A percentile compares a stretch with the other conserved stretches of the same genome.
Evolutionary conservation across 2,113 vertebrate species (phyloP).

Genomic region (Prietella phreatophila): DNA sequence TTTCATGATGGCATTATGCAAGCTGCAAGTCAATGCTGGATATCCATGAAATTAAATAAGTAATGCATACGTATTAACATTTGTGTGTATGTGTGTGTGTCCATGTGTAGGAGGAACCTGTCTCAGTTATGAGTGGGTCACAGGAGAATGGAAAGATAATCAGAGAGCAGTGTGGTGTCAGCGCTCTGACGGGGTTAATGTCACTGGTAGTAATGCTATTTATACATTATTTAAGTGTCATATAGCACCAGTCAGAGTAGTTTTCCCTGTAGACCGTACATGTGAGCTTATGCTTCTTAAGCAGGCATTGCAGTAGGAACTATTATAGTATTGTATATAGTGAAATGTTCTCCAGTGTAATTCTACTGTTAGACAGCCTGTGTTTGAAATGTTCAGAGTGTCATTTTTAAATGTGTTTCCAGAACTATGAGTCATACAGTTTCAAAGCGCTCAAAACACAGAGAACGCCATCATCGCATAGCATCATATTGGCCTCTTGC

Average conservation of each 20-base stretch:
- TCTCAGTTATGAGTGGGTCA: slow-evolving; percentile 87
- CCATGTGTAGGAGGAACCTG: slow-evolving; percentile 83
- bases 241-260: background rate
- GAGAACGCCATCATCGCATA: background rate
- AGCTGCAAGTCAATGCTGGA: background rate
- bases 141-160: slow-evolving; percentile 86
- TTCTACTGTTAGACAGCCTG: background rate
- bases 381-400: background rate
- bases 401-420: background rate
- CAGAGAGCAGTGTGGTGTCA: slow-evolving; percentile 90
- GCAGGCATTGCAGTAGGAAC: background rate
- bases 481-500: background rate
- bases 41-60: background rate
- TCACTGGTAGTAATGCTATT: slow-evolving; percentile 76
- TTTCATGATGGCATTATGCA: background rate
- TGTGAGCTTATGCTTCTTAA: background rate
- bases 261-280: background rate
- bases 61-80: background rate
- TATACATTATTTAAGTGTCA: background rate
- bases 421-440: background rate
- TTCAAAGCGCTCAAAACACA: background rate
- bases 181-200: slow-evolving; percentile 91
- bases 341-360: background rate
- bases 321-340: no score
- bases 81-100: slow-evolving; percentile 3